Evolutionary conservation across 2,113 vertebrate genomes (phyloP), one percentile per base, ranked within the genome.

Genomic region (Mustelus asterias): DNA sequence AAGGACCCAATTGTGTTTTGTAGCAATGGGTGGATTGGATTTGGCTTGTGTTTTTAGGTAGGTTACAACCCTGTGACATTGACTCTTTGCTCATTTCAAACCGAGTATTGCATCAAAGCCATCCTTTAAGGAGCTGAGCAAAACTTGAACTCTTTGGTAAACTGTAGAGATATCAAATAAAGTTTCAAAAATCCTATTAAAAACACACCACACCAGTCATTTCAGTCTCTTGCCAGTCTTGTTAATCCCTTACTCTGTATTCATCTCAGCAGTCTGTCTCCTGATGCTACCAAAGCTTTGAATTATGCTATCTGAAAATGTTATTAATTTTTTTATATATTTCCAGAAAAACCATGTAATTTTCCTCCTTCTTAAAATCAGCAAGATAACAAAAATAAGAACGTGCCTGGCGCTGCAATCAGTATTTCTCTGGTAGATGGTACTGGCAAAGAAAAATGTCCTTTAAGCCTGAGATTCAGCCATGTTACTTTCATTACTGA

Each of bases 241-340:
- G n/a, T 37, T 93, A 93, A 93, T 93, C 89, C 89, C 89, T 93
- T 93, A 93, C 37, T 93, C 63, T 67, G 89, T 93, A 93, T 93
- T 93, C 89, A 65, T 93, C 89, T 37, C 89, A 93, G 89, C 16
- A 65, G 60, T 41, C 89, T 65, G 89, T 67, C 60, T 65, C 89
- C 89, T n/a, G 20, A 41, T 93, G 60, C 89, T 65, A 93, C 89
- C 60, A 93, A 93, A 65, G 89, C 89, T 93, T 93, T 93, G 80
- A 83, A 83, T 83, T 83, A 83, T 37, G 89, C 60, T 93, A 93
- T 93, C 89, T 65, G 60, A 33, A 67, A 93, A 93, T 24, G 89
- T 93, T 65, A 93, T 93, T 92, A 92, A 60, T 92, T 18, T 92
- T 80, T 85, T 86, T 92, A n/a, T 92, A 54, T 63, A 90, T 90